phyloP scores from a whole-genome alignment of 2,113 vertebrate species.

The Xiphorhynchus elegans region DNA sequence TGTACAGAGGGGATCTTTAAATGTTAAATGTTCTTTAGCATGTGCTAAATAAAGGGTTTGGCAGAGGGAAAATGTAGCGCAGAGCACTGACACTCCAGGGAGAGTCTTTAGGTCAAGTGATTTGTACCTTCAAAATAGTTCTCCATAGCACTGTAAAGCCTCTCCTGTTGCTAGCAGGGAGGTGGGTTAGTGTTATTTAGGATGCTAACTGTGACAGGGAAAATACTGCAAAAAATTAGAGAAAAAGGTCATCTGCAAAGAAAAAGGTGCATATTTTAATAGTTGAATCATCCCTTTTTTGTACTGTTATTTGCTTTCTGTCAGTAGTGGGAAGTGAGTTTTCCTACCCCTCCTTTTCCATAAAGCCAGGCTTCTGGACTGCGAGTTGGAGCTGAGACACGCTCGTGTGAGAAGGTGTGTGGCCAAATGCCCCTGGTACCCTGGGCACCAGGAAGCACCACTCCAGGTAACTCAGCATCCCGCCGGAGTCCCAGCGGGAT shows the following conservation, averaged over 20 bases:
- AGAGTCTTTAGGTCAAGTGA: conserved; percentile 63
- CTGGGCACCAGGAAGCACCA: rapidly evolving
- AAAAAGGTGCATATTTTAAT: neutral
- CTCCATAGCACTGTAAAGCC: conserved; percentile 38
- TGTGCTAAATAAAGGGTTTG: conserved; percentile 61
- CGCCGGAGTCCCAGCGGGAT: rapidly evolving
- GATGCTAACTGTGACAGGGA: neutral
- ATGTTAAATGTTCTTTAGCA: conserved; percentile 66
- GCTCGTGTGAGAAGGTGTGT: rapidly evolving
- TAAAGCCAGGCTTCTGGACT: neutral
- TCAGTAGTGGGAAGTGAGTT: neutral
- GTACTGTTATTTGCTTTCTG: neutral
- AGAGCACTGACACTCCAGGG: conserved; percentile 11
- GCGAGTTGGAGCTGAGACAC: neutral
- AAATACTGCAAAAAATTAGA: neutral
- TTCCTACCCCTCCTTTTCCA: neutral
- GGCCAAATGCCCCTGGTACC: rapidly evolving
- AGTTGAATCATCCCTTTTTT: neutral
- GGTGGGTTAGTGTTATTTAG: neutral
- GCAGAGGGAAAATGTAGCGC: conserved; percentile 18
- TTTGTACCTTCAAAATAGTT: conserved; percentile 53
- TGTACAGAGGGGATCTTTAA: conserved; percentile 68
- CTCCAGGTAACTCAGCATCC: neutral
- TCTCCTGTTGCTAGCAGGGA: neutral
- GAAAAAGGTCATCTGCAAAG: neutral